Base-by-base conservation (phyloP, 2,113 vertebrate genomes). In the Acanthochromis polyacanthus region DNA sequence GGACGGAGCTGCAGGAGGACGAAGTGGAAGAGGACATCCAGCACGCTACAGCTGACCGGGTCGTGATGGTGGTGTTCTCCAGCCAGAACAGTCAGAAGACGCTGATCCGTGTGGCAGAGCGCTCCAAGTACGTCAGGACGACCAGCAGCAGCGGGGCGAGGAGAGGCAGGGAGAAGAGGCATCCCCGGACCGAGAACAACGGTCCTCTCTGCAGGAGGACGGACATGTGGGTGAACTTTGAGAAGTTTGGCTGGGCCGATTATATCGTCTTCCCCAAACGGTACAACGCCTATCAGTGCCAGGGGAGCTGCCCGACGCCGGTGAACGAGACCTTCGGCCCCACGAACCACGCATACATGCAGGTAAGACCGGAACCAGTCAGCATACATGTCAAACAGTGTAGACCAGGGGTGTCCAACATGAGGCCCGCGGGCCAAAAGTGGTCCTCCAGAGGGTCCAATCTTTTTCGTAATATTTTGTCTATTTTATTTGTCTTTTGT, bases 141-240 rank as follows among this genome's bases (percentile, higher is more conserved):
- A 20, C 46, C 0, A 30, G 25, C 25, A 40, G 38, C 2, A 15
- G 59, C 9, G 65, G 73, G 62, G 40, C 3, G 17, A 52, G 79
- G 67, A 69, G 61, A 7, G 63, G 57, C 50, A 86, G 93, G 50
- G 32, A 64, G 67, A 93, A 84, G 83, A 91, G 94, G 63, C 72
- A 89, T 45, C 83, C 89, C 0, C 3, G 14, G 1, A 78, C 14
- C 17, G 82, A 70, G 64, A 67, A 77, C 28, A 80, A 78, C 45
- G 87, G 88, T 61, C 61, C 85, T 12, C 82, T 91, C 36, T 97
- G 95, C 91, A 86, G 91, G 61, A 92, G 91, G 75, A 95, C 95
- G 80, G 94, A 96, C 90, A 97, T 98, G 96, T 73, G 93, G 89
- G 95, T 98, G 84, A 95, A 97, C 56, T 98, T 98, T 16, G 88